Evolutionary conservation across 2,888 invertebrate genomes (phyloP).

Genomic region (Myopa tessellatipennis): DNA sequence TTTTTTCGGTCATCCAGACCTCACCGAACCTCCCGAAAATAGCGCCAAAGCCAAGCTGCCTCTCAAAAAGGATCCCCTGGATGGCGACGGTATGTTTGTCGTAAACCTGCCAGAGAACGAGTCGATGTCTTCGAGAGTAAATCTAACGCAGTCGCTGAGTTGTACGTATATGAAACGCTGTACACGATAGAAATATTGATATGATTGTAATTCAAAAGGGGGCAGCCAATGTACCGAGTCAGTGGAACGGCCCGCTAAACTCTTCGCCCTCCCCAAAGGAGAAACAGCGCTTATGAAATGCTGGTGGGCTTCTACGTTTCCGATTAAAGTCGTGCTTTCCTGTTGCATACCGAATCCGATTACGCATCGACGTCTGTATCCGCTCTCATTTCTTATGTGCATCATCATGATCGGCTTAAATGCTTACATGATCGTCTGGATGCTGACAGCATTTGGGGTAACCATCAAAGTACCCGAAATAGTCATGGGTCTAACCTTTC

Average conservation of each 20-base stretch:
- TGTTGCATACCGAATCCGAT: conserved; percentile 79
- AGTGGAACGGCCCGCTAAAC: conserved; percentile 55
- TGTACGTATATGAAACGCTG: conserved; percentile 54
- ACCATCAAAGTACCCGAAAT: conserved; percentile 86
- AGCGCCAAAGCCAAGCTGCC: conserved; percentile 66
- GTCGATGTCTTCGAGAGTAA: conserved; percentile 61
- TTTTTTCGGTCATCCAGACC: conserved; percentile 57
- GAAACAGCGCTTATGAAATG: conserved; percentile 55
- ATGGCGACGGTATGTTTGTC: conserved; percentile 64
- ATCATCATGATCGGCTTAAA: conserved; percentile 86
- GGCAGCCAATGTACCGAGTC: conserved; percentile 53
- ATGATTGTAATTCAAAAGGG: conserved; percentile 49
- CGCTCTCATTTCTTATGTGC: conserved; percentile 86
- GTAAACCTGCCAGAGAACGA: conserved; percentile 63
- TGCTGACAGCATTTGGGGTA: conserved; percentile 86
- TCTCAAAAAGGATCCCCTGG: conserved; percentile 61
- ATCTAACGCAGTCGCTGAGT: conserved; percentile 60
- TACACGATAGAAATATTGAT: conserved; percentile 7
- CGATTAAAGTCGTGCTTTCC: conserved; percentile 75
- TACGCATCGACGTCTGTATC: conserved; percentile 74
- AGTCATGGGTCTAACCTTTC: conserved; percentile 90
- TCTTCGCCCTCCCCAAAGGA: conserved; percentile 69
- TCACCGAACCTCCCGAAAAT: conserved; percentile 66
- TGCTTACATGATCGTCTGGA: conserved; percentile 92
- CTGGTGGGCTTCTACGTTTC: conserved; percentile 81